A percentile compares a stretch with the other conserved stretches of the same genome.
phyloP scores from a whole-genome alignment of 2,888 invertebrate species.

The Molanna angustata region DNA sequence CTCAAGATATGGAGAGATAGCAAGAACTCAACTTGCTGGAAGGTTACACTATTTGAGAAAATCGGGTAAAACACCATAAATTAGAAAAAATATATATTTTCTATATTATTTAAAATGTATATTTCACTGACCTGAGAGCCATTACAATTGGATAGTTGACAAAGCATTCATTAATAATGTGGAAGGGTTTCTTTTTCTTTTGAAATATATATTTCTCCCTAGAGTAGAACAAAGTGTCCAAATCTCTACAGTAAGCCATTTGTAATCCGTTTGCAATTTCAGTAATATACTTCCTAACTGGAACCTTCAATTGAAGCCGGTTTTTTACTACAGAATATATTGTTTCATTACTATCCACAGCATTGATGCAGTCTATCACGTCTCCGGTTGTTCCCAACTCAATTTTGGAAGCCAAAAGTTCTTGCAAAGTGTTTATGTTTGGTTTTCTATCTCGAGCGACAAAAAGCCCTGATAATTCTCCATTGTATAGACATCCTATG shows the following conservation, averaged over 20 bases:
- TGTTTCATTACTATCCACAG: neutral
- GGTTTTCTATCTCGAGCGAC: neutral
- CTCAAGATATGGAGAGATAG: too few species aligned
- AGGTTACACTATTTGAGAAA: too few species aligned
- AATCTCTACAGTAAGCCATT: neutral
- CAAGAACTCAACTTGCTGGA: too few species aligned
- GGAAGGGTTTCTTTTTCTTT: too few species aligned
- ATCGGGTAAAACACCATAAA: too few species aligned
- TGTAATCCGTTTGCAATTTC: neutral
- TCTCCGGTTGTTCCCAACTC: neutral
- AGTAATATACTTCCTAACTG: neutral
- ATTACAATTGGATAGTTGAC: neutral
- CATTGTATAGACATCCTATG: neutral
- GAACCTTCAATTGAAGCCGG: neutral
- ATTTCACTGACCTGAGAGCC: neutral
- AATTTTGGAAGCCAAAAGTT: neutral
- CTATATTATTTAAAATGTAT: too few species aligned
- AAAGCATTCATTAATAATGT: neutral
- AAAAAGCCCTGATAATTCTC: neutral
- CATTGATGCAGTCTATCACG: neutral
- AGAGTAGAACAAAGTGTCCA: neutral
- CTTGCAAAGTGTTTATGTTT: neutral
- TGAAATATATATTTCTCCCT: neutral
- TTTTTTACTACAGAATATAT: neutral
- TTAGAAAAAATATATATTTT: too few species aligned